These are phyloP conservation scores for Rutilus rutilus DNA, from an alignment of 2,113 vertebrate genomes.

Conservation along the genomic window DNA sequence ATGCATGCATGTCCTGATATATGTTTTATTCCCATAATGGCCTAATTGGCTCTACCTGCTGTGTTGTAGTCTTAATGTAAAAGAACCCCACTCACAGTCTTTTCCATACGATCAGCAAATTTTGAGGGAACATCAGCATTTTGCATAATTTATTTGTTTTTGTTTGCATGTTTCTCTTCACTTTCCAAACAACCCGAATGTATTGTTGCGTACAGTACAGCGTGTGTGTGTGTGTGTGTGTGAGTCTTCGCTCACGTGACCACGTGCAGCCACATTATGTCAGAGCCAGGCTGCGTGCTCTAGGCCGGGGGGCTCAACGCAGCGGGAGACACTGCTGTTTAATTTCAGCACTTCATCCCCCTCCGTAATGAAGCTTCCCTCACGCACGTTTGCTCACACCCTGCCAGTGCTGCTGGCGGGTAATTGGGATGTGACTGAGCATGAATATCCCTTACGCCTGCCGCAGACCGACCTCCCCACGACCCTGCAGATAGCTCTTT, in stretches of 20 bases:
- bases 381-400: constrained; percentile 46
- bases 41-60: background rate
- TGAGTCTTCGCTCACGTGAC: constrained; percentile 10
- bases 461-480: constrained; percentile 46
- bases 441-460: constrained; percentile 53
- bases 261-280: constrained; percentile 43
- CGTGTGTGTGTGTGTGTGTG: background rate
- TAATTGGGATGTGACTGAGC: constrained; percentile 59
- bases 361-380: constrained; percentile 56
- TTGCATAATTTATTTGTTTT: constrained; percentile 22
- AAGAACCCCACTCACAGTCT: background rate
- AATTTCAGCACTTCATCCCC: constrained; percentile 56
- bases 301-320: constrained; percentile 47
- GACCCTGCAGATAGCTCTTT: constrained; percentile 55
- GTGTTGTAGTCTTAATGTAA: background rate
- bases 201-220: background rate
- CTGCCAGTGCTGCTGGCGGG: constrained; percentile 50
- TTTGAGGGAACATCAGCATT: constrained; percentile 6
- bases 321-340: constrained; percentile 53
- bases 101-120: constrained; percentile 16
- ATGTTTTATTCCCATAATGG: constrained; percentile 19
- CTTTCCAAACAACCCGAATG: constrained; percentile 9
- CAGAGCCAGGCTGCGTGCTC: constrained; percentile 29
- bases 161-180: constrained; percentile 4
- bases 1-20: constrained; percentile 10